A percentile compares a stretch with the other conserved stretches of the same genome.
Conservation (phyloP, 2,113 vertebrate species). For the Triplophysa dalaica region DNA sequence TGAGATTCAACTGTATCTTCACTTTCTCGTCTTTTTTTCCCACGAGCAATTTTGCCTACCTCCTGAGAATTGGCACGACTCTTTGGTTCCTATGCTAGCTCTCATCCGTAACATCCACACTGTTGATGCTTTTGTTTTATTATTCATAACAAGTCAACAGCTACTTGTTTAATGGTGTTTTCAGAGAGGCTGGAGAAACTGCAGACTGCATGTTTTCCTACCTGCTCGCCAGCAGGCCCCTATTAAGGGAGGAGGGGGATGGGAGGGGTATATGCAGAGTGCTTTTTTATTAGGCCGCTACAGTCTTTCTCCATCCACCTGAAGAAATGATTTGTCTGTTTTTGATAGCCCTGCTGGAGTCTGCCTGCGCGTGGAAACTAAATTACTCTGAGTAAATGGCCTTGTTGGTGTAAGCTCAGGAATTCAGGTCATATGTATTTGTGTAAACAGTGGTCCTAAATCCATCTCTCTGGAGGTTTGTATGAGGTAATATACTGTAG, state of each 20-base stretch:
- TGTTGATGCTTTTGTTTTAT: constrained; percentile 33
- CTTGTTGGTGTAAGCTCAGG: constrained; percentile 55
- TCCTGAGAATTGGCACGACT: constrained; percentile 4
- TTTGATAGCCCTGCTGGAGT: constrained; percentile 64
- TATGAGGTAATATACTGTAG: neutral
- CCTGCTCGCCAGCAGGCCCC: constrained; percentile 41
- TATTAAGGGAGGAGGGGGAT: neutral
- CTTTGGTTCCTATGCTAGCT: neutral
- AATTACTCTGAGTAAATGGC: constrained; percentile 72
- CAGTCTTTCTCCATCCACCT: constrained; percentile 59
- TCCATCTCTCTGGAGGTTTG: constrained; percentile 35
- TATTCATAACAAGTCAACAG: constrained; percentile 36
- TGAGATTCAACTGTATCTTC: constrained; percentile 11
- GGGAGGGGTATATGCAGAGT: constrained; percentile 34
- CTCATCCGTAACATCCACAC: constrained; percentile 18
- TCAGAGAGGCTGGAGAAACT: constrained; percentile 27
- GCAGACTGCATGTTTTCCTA: constrained; percentile 19
- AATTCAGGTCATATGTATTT: constrained; percentile 59
- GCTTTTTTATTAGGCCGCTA: constrained; percentile 55
- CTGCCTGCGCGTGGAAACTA: constrained; percentile 62
- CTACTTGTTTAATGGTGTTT: constrained; percentile 43
- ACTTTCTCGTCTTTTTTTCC: neutral
- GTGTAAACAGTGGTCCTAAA: constrained; percentile 51
- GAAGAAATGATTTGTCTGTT: constrained; percentile 65
- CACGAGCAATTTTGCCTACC: constrained; percentile 17